A percentile compares a stretch with the other conserved stretches of the same genome.
These are phyloP conservation scores for Drosophila helvetica DNA, from an alignment of 2,888 invertebrate species.

Conservation along the genomic window DNA sequence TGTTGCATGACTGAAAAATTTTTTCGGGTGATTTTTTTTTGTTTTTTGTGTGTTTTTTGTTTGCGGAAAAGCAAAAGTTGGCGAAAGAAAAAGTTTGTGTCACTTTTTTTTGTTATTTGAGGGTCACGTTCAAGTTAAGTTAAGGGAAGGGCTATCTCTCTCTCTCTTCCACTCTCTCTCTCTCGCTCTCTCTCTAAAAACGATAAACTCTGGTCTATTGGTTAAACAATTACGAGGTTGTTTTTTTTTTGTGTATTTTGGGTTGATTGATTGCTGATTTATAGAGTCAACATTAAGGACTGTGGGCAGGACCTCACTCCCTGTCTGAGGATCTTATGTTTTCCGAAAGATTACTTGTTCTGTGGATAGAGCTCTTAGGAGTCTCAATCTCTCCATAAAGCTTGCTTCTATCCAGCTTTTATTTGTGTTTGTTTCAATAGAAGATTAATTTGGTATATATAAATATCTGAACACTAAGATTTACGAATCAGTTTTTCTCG, in stretches of 20 bases:
- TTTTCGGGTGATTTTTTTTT: conserved; percentile 1
- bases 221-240: neutral
- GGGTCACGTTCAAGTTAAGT: conserved; percentile 42
- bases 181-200: neutral
- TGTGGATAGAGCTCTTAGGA: too few species aligned
- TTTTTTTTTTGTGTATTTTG: neutral
- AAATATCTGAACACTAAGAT: too few species aligned
- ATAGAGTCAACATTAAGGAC: neutral
- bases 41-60: conserved; percentile 14
- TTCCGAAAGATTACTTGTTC: too few species aligned
- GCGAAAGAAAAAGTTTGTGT: conserved; percentile 33
- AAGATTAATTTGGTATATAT: too few species aligned
- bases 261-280: neutral
- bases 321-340: neutral
- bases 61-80: conserved; percentile 36
- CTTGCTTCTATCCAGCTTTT: too few species aligned
- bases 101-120: conserved; percentile 17
- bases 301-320: too few species aligned
- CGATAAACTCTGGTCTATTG: neutral
- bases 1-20: conserved; percentile 26
- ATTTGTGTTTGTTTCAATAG: too few species aligned
- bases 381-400: too few species aligned
- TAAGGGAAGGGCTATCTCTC: conserved; percentile 18
- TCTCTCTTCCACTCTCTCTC: conserved; percentile 5
- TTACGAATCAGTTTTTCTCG: too few species aligned